These are phyloP conservation scores for Chydorus sphaericus DNA, from an alignment of 2,888 invertebrate species.

Conservation along the genomic window DNA sequence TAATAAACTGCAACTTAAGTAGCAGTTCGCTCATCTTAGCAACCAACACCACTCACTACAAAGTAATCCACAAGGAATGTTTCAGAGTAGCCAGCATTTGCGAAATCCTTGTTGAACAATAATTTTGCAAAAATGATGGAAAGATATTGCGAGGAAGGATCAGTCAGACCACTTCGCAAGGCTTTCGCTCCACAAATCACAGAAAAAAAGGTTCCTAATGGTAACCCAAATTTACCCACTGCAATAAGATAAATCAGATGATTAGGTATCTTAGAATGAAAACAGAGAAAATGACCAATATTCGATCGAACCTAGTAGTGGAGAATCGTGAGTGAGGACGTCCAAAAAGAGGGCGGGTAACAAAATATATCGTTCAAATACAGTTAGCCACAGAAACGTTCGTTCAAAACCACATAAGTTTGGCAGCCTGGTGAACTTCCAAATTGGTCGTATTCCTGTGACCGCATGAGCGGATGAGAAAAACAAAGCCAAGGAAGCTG, in stretches of 20 bases:
- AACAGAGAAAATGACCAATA: too few relatives aligned
- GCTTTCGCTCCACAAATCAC: conserved; percentile 77
- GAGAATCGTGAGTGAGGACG: conserved; percentile 71
- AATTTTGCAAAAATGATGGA: conserved; percentile 79
- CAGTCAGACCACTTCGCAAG: conserved; percentile 76
- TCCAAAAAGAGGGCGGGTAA: conserved; percentile 84
- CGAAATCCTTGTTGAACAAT: conserved; percentile 70
- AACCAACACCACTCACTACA: conserved; percentile 69
- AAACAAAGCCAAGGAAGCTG: conserved; percentile 93
- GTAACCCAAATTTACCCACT: conserved; percentile 61
- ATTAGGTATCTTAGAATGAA: too few relatives aligned
- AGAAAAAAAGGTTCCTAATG: conserved; percentile 63
- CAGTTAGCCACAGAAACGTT: conserved; percentile 73
- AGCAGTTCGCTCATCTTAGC: conserved; percentile 83
- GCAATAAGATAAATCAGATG: too few relatives aligned
- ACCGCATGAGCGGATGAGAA: conserved; percentile 69
- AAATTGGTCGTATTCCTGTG: conserved; percentile 72
- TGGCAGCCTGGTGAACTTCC: conserved; percentile 77
- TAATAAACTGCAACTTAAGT: conserved; percentile 87
- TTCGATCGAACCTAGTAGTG: too few relatives aligned
- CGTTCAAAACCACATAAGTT: conserved; percentile 93
- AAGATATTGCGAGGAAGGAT: conserved; percentile 79
- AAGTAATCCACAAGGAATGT: conserved; percentile 88
- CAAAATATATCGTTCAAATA: conserved; percentile 78
- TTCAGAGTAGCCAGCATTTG: conserved; percentile 47